These are phyloP conservation scores for Drosophila pandora DNA, from an alignment of 1,140 invertebrate species.

Conservation along the genomic window DNA sequence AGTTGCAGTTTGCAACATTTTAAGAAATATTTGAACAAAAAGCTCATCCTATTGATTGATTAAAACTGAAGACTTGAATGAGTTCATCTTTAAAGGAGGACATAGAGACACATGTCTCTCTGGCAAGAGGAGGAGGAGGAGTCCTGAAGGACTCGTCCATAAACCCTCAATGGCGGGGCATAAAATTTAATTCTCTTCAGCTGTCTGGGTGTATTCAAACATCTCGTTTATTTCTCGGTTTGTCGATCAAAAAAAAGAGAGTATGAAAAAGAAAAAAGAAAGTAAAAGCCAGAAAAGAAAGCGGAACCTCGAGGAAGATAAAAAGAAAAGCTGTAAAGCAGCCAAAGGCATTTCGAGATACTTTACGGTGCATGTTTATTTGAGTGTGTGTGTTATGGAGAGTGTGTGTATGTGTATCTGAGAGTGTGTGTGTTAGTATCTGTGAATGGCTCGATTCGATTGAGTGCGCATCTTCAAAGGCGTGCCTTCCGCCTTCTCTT, in stretches of 20 bases:
- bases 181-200: neutral
- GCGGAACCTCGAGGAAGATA: constrained; percentile 26
- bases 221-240: constrained; percentile 30
- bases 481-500: neutral
- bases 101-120: neutral
- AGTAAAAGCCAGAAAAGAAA: constrained; percentile 9
- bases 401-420: constrained; percentile 14
- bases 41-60: neutral
- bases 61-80: neutral
- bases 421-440: constrained; percentile 13
- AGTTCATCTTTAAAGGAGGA: neutral
- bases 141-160: neutral
- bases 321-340: constrained; percentile 21
- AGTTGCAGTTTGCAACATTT: too few species aligned
- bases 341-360: constrained; percentile 25
- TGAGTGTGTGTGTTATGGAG: neutral
- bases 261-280: constrained; percentile 19
- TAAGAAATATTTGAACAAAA: neutral
- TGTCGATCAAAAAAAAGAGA: constrained; percentile 21
- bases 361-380: constrained; percentile 15
- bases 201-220: neutral
- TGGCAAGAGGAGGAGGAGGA: too few species aligned
- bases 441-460: constrained; percentile 51
- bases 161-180: constrained; percentile 9
- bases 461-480: constrained; percentile 59